These are phyloP conservation scores for Solea solea DNA, from an alignment of 2,113 vertebrate genomes.

Conservation along the genomic window DNA sequence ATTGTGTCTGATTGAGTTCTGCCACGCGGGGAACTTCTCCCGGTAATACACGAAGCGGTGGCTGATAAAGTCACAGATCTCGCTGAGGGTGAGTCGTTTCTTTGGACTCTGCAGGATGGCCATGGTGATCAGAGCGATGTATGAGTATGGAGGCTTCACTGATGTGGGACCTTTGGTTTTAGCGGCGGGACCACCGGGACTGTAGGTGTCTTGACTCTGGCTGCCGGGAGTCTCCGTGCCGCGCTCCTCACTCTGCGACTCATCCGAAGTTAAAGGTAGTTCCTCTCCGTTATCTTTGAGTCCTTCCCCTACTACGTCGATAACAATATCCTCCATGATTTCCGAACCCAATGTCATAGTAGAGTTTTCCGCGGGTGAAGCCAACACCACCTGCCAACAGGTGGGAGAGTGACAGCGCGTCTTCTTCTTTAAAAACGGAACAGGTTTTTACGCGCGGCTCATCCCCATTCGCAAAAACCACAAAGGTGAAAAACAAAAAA, in stretches of 20 bases:
- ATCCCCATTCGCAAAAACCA: constrained; percentile 56
- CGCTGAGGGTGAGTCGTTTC: constrained; percentile 84
- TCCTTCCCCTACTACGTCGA: constrained; percentile 84
- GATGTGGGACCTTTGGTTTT: constrained; percentile 72
- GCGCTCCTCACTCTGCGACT: constrained; percentile 53
- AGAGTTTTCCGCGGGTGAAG: constrained; percentile 45
- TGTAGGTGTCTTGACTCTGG: constrained; percentile 43
- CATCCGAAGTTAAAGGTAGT: constrained; percentile 57
- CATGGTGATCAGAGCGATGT: constrained; percentile 86
- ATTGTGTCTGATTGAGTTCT: constrained; percentile 86
- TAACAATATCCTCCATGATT: constrained; percentile 82
- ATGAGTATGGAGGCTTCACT: constrained; percentile 85
- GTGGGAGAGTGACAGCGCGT: constrained; percentile 58
- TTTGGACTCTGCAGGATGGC: constrained; percentile 85
- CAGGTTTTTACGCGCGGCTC: constrained; percentile 52
- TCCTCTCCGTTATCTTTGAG: constrained; percentile 74
- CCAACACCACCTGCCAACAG: constrained; percentile 73
- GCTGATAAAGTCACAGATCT: constrained; percentile 87
- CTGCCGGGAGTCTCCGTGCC: constrained; percentile 46
- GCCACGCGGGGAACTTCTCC: constrained; percentile 87
- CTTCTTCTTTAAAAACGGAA: background rate
- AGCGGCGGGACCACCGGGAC: constrained; percentile 28
- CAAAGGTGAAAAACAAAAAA: background rate
- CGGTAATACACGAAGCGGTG: constrained; percentile 82
- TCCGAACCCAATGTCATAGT: constrained; percentile 84